Conservation (phyloP, 1,140 invertebrate genomes). For the Ladona fulva region DNA sequence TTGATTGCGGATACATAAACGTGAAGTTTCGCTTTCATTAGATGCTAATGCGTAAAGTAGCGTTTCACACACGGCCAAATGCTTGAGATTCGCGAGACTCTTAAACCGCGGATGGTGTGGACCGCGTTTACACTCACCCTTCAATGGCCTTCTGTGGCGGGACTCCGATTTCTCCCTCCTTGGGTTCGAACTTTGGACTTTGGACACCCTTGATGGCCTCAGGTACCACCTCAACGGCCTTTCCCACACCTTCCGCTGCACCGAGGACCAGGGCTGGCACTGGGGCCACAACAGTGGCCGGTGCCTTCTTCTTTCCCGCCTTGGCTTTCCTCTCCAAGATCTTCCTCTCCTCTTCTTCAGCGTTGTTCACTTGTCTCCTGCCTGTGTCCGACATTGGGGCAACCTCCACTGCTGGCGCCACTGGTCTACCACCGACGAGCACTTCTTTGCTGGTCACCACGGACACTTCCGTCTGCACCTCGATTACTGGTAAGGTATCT, state of each 20-base stretch:
- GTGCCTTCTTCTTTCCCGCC: not conserved
- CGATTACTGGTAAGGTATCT: not conserved
- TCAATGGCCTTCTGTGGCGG: conserved; percentile 16
- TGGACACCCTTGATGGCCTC: conserved; percentile 16
- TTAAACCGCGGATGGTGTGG: too few species aligned
- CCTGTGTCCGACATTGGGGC: conserved; percentile 16
- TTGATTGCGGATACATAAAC: too few species aligned
- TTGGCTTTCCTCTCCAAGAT: conserved; percentile 13
- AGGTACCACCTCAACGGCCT: conserved; percentile 16
- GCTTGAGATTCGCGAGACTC: too few species aligned
- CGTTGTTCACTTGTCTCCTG: not conserved
- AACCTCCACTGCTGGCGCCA: conserved; percentile 10
- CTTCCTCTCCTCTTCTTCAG: conserved; percentile 16
- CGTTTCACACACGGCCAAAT: too few species aligned
- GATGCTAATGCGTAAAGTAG: too few species aligned
- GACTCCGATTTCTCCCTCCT: conserved; percentile 16
- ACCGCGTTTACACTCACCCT: not conserved
- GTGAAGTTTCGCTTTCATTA: too few species aligned
- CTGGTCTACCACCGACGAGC: conserved; percentile 3
- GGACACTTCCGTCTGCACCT: conserved; percentile 20
- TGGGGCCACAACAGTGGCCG: not conserved
- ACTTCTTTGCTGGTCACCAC: conserved; percentile 20
- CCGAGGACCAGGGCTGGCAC: not conserved
- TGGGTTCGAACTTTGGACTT: conserved; percentile 14
- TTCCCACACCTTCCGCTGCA: conserved; percentile 1